Conservation (phyloP, 2,113 vertebrate species). For the Cryptomyrus ogoouensis region DNA sequence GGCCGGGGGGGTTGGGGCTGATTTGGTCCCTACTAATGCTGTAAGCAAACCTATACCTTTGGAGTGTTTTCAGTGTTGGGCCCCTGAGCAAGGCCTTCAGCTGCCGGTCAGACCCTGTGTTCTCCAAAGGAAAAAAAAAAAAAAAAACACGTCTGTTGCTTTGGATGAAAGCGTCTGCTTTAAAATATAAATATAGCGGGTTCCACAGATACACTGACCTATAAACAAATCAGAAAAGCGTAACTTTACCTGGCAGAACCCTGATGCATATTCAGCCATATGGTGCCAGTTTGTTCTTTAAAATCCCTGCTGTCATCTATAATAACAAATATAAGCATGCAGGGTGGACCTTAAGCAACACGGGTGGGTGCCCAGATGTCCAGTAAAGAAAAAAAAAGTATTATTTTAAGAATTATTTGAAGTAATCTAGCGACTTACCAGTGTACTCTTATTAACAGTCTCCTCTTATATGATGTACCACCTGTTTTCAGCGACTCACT, state of each 20-base stretch:
- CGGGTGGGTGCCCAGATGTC: conserved; percentile 27
- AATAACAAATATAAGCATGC: conserved; percentile 3
- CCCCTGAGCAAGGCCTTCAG: background rate
- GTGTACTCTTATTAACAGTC: conserved; percentile 58
- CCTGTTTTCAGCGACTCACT: conserved; percentile 45
- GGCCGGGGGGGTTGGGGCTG: too few species aligned
- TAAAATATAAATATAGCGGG: background rate
- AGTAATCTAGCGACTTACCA: conserved; percentile 66
- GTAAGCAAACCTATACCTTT: too few species aligned
- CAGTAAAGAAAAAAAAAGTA: conserved; percentile 23
- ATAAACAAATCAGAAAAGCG: background rate
- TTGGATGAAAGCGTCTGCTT: background rate
- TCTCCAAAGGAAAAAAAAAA: background rate
- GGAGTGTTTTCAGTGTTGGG: too few species aligned
- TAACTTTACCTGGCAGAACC: background rate
- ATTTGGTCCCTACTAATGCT: too few species aligned
- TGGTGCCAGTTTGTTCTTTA: background rate
- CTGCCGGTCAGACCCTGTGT: too few species aligned
- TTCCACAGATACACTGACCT: background rate
- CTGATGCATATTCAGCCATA: background rate
- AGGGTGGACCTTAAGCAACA: background rate
- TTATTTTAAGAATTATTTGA: conserved; percentile 29
- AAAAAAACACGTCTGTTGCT: background rate
- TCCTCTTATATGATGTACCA: conserved; percentile 60
- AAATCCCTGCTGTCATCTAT: background rate